These are phyloP conservation scores for Meganola albula DNA, from an alignment of 2,888 invertebrate genomes.

Conservation along the genomic window DNA sequence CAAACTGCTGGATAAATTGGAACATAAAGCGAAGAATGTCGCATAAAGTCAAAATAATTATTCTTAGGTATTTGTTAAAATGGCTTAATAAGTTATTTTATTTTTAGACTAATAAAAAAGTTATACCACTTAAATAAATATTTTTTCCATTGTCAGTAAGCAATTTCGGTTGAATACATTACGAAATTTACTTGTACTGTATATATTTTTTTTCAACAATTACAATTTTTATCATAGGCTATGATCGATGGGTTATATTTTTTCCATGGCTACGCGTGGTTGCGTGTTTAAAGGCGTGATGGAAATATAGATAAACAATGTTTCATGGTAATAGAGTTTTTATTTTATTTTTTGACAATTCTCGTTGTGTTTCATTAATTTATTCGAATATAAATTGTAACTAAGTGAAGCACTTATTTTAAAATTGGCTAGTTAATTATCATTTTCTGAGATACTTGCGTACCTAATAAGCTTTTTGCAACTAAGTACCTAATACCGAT, in stretches of 20 bases:
- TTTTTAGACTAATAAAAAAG: too few relatives aligned
- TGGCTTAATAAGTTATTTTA: too few relatives aligned
- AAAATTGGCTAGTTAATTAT: too few relatives aligned
- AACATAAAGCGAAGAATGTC: too few relatives aligned
- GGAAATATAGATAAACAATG: constrained; percentile 43
- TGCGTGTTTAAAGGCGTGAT: constrained; percentile 45
- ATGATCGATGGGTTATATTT: constrained; percentile 50
- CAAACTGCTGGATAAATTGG: too few relatives aligned
- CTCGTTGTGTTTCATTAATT: constrained; percentile 30
- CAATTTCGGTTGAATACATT: constrained; percentile 25
- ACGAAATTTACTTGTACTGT: constrained; percentile 14
- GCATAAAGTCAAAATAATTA: too few relatives aligned
- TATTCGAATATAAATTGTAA: constrained; percentile 38
- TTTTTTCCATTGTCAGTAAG: constrained; percentile 17
- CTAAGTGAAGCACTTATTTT: constrained; percentile 25
- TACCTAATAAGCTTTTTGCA: too few relatives aligned
- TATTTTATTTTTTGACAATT: constrained; percentile 36
- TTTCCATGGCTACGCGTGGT: constrained; percentile 42
- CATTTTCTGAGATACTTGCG: too few relatives aligned
- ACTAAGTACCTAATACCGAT: too few relatives aligned
- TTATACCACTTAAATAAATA: too few relatives aligned
- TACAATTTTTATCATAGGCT: constrained; percentile 48
- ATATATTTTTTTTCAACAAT: constrained; percentile 30
- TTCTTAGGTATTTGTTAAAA: too few relatives aligned
- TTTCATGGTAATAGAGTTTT: constrained; percentile 40